A percentile compares a stretch with the other conserved stretches of the same genome.
phyloP scores from a whole-genome alignment of 2,797 vertebrate genomes.

The Champsocephalus gunnari region DNA sequence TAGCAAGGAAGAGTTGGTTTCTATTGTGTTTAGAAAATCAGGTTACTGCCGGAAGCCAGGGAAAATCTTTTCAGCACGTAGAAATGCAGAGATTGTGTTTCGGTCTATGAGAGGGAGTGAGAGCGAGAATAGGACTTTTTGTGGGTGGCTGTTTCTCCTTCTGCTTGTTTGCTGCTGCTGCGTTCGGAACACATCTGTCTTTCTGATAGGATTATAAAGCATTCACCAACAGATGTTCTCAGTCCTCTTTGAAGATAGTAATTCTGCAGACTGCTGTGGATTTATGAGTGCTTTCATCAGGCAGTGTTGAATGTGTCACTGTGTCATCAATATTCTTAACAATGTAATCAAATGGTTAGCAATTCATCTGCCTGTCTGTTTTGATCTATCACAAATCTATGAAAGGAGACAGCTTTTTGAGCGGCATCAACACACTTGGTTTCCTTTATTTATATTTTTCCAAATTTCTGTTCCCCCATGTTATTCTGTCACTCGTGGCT shows the following conservation, averaged over 20 bases:
- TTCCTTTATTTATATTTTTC: background rate
- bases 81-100: constrained; percentile 48
- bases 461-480: background rate
- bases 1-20: constrained; percentile 39
- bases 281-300: constrained; percentile 69
- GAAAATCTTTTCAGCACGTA: constrained; percentile 49
- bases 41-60: constrained; percentile 36
- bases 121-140: constrained; percentile 8
- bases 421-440: background rate
- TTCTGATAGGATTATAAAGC: constrained; percentile 80
- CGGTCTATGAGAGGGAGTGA: constrained; percentile 6
- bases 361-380: constrained; percentile 39
- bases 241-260: constrained; percentile 69
- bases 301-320: constrained; percentile 66
- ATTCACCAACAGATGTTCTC: constrained; percentile 76
- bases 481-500: constrained; percentile 10
- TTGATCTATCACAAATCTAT: constrained; percentile 45
- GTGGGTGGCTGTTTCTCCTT: constrained; percentile 51
- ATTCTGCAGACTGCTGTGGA: constrained; percentile 59
- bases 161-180: constrained; percentile 62
- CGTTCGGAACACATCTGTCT: constrained; percentile 75
- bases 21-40: constrained; percentile 31
- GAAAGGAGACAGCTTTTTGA: constrained; percentile 18
- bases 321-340: constrained; percentile 72
- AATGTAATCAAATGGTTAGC: constrained; percentile 64